Percentiles rank a stretch among this genome's conserved stretches.
These are phyloP conservation scores for Gortyna flavago DNA, from an alignment of 2,888 invertebrate genomes.

Conservation along the genomic window DNA sequence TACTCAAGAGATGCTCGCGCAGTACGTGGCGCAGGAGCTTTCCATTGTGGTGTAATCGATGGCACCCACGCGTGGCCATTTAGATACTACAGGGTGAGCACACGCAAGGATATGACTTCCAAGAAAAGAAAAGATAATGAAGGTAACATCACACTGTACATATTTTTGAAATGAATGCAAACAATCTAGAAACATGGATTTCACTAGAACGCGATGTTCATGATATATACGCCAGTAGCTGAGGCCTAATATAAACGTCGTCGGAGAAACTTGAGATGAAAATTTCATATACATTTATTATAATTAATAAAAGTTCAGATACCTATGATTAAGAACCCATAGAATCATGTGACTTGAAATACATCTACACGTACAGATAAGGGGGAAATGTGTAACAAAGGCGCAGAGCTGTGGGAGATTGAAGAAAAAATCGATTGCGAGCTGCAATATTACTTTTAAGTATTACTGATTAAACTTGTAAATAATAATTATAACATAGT, in stretches of 20 bases:
- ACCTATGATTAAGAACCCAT: constrained; percentile 37
- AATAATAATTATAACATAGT: constrained; percentile 77
- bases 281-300: constrained; percentile 36
- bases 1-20: constrained; percentile 79
- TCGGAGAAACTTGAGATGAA: constrained; percentile 35
- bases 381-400: constrained; percentile 29
- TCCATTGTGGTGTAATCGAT: constrained; percentile 13
- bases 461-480: constrained; percentile 84
- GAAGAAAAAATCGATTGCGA: constrained; percentile 81
- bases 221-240: constrained; percentile 19
- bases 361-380: constrained; percentile 54
- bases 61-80: constrained; percentile 16
- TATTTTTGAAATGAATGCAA: constrained; percentile 37
- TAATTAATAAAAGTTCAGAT: constrained; percentile 38
- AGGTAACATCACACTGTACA: constrained; percentile 64
- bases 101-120: constrained; percentile 46
- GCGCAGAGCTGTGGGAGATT: constrained; percentile 59
- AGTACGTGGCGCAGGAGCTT: constrained; percentile 47
- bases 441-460: constrained; percentile 89
- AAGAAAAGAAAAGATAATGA: constrained; percentile 38
- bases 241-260: constrained; percentile 53
- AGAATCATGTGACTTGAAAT: constrained; percentile 29
- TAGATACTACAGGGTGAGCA: constrained; percentile 30
- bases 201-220: constrained; percentile 30
- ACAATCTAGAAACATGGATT: constrained; percentile 41